These are phyloP conservation scores for Clarias pachynema DNA, from an alignment of 2,797 vertebrate genomes.

Conservation along the genomic window DNA sequence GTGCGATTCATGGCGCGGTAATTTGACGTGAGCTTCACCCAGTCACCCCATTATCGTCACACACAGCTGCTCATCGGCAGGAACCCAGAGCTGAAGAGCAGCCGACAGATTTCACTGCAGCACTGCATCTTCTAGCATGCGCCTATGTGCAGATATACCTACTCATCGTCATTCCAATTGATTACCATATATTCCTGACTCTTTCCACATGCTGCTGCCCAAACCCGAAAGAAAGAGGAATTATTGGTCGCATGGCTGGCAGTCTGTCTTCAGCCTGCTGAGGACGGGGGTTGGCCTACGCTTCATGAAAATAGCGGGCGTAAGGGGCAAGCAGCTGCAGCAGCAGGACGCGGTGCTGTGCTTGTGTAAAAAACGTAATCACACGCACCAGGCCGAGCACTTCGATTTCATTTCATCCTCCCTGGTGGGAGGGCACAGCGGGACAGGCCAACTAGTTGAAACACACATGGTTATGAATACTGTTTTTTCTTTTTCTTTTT, in stretches of 20 bases:
- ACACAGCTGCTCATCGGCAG: constrained; percentile 79
- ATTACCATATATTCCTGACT: constrained; percentile 92
- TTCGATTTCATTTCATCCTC: constrained; percentile 64
- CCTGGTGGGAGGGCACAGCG: constrained; percentile 49
- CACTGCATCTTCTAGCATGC: constrained; percentile 73
- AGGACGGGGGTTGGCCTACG: constrained; percentile 27
- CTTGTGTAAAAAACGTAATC: constrained; percentile 71
- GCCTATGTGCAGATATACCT: constrained; percentile 86
- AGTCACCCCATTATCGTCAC: constrained; percentile 68
- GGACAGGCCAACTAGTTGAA: constrained; percentile 26
- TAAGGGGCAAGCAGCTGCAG: constrained; percentile 65
- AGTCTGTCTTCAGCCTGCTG: constrained; percentile 78
- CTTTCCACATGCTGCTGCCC: constrained; percentile 75
- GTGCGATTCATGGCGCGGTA: constrained; percentile 64
- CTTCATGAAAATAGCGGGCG: constrained; percentile 68
- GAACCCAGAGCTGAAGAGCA: constrained; percentile 72
- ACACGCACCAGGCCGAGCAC: constrained; percentile 61
- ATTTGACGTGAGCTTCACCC: constrained; percentile 69
- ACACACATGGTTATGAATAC: constrained; percentile 24
- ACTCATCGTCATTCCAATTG: constrained; percentile 82
- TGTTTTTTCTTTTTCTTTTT: constrained; percentile 4
- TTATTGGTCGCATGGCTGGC: constrained; percentile 78
- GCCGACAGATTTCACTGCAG: constrained; percentile 21
- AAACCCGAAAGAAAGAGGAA: constrained; percentile 79
- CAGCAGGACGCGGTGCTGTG: constrained; percentile 61